phyloP scores from a whole-genome alignment of 2,797 vertebrate species.

The Pipistrellus pygmaeus region DNA sequence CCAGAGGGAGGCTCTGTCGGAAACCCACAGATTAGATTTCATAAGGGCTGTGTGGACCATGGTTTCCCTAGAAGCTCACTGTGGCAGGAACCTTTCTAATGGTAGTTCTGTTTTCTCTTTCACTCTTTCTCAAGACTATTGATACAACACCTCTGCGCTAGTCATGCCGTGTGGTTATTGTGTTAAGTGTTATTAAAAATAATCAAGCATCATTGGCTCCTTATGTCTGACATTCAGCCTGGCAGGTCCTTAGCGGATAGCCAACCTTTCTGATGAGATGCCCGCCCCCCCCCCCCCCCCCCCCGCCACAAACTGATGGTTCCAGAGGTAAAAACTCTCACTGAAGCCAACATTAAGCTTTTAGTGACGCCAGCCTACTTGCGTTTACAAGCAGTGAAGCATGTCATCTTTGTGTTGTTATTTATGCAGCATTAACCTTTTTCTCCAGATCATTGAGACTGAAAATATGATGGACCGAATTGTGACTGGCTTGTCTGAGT shows the following conservation, averaged over 20 bases:
- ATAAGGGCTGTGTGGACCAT: background rate
- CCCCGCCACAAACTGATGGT: conserved; percentile 30
- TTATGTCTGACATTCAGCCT: background rate
- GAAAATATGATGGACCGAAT: conserved; percentile 99
- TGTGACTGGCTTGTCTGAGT: conserved; percentile 98
- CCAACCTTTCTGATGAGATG: conserved; percentile 35
- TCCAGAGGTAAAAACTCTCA: conserved; percentile 67
- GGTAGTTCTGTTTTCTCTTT: background rate
- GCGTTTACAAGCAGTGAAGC: conserved; percentile 76
- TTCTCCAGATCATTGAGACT: conserved; percentile 96
- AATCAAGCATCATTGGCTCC: background rate
- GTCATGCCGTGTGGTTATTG: conserved; percentile 42
- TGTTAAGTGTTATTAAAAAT: conserved; percentile 55
- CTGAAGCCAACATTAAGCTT: conserved; percentile 59
- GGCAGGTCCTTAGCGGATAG: conserved; percentile 12
- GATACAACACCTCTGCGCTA: background rate
- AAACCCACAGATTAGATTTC: background rate
- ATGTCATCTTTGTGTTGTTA: conserved; percentile 77
- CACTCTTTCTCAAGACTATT: background rate
- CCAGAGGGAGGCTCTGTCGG: background rate
- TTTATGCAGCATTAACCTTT: conserved; percentile 82
- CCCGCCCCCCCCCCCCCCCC: background rate
- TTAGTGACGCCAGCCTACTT: conserved; percentile 66
- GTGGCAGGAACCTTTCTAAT: background rate
- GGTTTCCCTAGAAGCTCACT: conserved; percentile 11